Conservation (phyloP, 2,797 vertebrate genomes). For the Luscinia luscinia region DNA sequence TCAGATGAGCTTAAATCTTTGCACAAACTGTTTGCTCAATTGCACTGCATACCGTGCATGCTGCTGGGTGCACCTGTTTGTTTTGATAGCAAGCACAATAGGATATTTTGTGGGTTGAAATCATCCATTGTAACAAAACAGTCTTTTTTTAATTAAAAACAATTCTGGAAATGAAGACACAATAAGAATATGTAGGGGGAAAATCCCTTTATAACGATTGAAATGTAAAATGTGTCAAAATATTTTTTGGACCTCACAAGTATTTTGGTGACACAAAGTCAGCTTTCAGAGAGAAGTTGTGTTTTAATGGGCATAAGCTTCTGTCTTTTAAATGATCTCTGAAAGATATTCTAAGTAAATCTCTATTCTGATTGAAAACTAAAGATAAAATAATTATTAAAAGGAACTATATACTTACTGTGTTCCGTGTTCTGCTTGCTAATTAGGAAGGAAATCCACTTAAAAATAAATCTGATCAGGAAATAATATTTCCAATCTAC, state of each 20-base stretch:
- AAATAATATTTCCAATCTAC: conserved; percentile 52
- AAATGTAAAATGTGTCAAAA: conserved; percentile 67
- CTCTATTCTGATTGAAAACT: conserved; percentile 47
- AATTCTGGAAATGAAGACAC: conserved; percentile 57
- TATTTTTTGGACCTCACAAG: conserved; percentile 52
- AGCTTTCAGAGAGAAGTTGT: conserved; percentile 28
- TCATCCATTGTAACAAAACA: conserved; percentile 61
- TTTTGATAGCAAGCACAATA: conserved; percentile 74
- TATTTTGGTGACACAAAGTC: conserved; percentile 58
- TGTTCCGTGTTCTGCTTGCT: background rate
- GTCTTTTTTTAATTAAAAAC: conserved; percentile 71
- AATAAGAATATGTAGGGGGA: conserved; percentile 23
- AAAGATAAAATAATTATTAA: conserved; percentile 41
- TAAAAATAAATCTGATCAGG: conserved; percentile 30
- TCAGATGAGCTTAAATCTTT: conserved; percentile 48
- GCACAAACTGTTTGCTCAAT: conserved; percentile 41
- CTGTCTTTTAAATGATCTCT: conserved; percentile 24
- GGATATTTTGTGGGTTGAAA: conserved; percentile 71
- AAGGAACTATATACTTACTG: background rate
- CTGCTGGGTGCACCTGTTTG: conserved; percentile 75
- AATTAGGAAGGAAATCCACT: conserved; percentile 34
- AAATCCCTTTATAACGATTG: conserved; percentile 6
- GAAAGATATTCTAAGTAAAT: background rate
- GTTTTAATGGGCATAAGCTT: conserved; percentile 32
- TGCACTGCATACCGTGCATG: conserved; percentile 48